A percentile compares a stretch with the other conserved stretches of the same genome.
Evolutionary conservation across 2,888 invertebrate genomes (phyloP).

Genomic region (Dasypogon diadema): DNA sequence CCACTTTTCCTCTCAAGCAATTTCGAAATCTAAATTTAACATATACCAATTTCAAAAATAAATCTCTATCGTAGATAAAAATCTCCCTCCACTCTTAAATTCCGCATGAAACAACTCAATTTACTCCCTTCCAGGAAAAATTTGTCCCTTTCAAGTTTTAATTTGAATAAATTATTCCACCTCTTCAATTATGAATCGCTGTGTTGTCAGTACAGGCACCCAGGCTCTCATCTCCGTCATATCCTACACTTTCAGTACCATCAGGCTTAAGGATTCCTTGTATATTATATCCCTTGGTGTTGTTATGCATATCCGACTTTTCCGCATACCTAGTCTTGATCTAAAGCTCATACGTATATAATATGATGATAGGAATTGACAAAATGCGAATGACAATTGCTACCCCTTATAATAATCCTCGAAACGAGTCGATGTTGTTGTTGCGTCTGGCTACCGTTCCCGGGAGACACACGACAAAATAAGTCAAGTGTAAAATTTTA

Average conservation of each 20-base stretch:
- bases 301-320: constrained; percentile 57
- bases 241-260: not conserved
- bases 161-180: constrained; percentile 60
- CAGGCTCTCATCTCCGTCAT: not conserved
- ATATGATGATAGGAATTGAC: constrained; percentile 56
- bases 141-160: constrained; percentile 41
- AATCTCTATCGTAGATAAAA: constrained; percentile 2
- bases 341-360: constrained; percentile 56
- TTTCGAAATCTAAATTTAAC: too few species aligned
- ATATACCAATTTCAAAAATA: not conserved
- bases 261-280: not conserved
- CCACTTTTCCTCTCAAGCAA: too few species aligned
- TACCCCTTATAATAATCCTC: constrained; percentile 34
- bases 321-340: constrained; percentile 58
- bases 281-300: not conserved
- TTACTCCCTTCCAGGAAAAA: constrained; percentile 27
- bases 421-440: constrained; percentile 1
- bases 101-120: constrained; percentile 47
- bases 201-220: constrained; percentile 15
- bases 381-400: constrained; percentile 51
- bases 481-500: constrained; percentile 70
- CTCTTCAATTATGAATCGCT: constrained; percentile 59
- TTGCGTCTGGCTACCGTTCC: constrained; percentile 8
- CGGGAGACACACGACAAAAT: constrained; percentile 58
- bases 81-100: not conserved